Base-by-base conservation (phyloP, 2,888 invertebrate genomes). In the Calameuta idolon region DNA sequence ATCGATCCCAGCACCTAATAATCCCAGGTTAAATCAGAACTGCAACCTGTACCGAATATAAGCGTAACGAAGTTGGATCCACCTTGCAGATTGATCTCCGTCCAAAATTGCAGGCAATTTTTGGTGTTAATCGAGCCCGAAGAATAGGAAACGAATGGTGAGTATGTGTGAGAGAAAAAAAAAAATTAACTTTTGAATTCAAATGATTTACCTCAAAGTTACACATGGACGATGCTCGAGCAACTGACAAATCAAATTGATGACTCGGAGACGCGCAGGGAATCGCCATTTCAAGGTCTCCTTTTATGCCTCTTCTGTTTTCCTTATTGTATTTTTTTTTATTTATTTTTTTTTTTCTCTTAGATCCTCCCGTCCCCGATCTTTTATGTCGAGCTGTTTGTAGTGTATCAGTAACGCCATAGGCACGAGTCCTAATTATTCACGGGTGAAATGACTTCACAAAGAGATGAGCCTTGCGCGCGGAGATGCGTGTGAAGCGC, bases 281-380 rank as follows among this genome's bases (percentile, higher is more conserved):
- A 87, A 87, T 87, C 83, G 86, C 85, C 85, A 85, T 87, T 89
- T 85, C 85, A 86, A 84, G 85, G 81, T 81, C 81, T 82, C 80
- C 81, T 76, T 81, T 83, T 76, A 79, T 84, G 80, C 77, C 78
- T 79, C 80, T 76, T 84, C 79, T 81, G 83, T 86, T 80, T 80
- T 78, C 79, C 77, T 40, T 76, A 11, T 79, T 79, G 33, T 55
- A 76, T n/a, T n/a, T n/a, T n/a, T n/a, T n/a, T n/a, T n/a, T n/a
- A n/a, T n/a, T n/a, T n/a, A n/a, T n/a, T n/a, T 79, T 80, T 81
- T 82, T 55, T 55, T 5, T 9, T 55, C 33, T 15, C 15, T 55
- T 55, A 40, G 40, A 40, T 55, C 15, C 23, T 55, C 40, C 23
- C 23, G 4, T 40, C 82, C 79, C 69, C 40, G 55, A 75, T 74